Evolutionary conservation across 2,888 invertebrate species (phyloP).

Genomic region (Eurois occulta): DNA sequence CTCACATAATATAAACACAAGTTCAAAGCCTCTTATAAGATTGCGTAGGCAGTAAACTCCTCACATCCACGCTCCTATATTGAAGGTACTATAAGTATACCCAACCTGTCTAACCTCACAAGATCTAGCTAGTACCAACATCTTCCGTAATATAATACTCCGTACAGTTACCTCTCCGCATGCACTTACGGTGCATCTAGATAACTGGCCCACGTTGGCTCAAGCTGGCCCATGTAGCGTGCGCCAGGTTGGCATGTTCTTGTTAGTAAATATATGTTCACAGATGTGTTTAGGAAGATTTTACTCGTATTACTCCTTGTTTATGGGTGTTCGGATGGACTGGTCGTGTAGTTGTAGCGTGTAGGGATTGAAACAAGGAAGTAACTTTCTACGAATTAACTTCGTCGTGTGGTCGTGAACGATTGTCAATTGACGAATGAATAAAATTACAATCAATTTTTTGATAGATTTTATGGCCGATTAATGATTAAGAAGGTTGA

Average conservation of each 20-base stretch:
- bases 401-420: background rate
- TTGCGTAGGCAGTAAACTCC: slow-evolving; percentile 1
- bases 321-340: background rate
- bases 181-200: slow-evolving; percentile 50
- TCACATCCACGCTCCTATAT: background rate
- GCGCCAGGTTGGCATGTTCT: slow-evolving; percentile 33
- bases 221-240: slow-evolving; percentile 24
- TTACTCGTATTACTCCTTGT: slow-evolving; percentile 6
- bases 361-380: background rate
- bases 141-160: slow-evolving; percentile 39
- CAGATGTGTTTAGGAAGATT: slow-evolving; percentile 36
- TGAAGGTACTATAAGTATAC: background rate
- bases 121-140: slow-evolving; percentile 10
- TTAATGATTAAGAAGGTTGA: background rate
- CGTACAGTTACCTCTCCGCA: slow-evolving; percentile 41
- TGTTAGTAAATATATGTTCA: slow-evolving; percentile 47
- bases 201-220: slow-evolving; percentile 42
- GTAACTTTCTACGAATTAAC: background rate
- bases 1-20: background rate
- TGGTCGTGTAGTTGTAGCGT: background rate
- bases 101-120: background rate
- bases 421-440: background rate
- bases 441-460: background rate
- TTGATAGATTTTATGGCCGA: background rate
- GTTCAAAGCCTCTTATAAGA: slow-evolving; percentile 2